Percentiles rank a stretch among this genome's conserved stretches.
phyloP scores from a whole-genome alignment of 2,797 vertebrate genomes.

The Gobio occitaniae region DNA sequence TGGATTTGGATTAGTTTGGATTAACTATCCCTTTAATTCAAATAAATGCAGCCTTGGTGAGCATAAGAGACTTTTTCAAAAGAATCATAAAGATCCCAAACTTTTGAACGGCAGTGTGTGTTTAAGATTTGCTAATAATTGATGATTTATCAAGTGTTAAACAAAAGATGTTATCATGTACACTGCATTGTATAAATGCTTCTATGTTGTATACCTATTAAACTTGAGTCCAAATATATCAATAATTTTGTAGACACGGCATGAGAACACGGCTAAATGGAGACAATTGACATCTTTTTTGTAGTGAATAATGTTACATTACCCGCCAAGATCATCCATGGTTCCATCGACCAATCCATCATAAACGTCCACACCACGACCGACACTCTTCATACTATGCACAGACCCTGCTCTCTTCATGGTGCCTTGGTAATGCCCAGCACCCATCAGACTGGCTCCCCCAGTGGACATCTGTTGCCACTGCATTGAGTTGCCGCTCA shows the following conservation, averaged over 20 bases:
- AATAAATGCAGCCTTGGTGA: neutral
- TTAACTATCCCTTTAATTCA: neutral
- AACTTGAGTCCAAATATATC: neutral
- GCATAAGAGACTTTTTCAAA: neutral
- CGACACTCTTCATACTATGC: constrained; percentile 84
- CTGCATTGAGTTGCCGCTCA: constrained; percentile 60
- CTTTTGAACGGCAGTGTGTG: neutral
- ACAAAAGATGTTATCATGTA: neutral
- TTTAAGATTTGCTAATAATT: neutral
- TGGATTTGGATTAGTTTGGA: no score
- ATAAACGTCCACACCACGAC: constrained; percentile 80
- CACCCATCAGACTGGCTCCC: constrained; percentile 50
- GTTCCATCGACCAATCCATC: constrained; percentile 76
- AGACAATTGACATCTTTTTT: neutral
- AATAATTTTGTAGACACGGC: neutral
- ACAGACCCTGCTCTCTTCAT: constrained; percentile 82
- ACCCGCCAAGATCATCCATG: constrained; percentile 82
- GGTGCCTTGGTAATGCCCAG: constrained; percentile 69
- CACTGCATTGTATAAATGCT: neutral
- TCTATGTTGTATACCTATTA: neutral
- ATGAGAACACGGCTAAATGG: neutral
- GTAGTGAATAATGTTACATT: constrained; percentile 62
- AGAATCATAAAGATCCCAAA: neutral
- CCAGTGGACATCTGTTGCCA: constrained; percentile 64
- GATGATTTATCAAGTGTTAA: neutral